phyloP scores from a whole-genome alignment of 2,113 vertebrate species.

The Dromaius novaehollandiae region DNA sequence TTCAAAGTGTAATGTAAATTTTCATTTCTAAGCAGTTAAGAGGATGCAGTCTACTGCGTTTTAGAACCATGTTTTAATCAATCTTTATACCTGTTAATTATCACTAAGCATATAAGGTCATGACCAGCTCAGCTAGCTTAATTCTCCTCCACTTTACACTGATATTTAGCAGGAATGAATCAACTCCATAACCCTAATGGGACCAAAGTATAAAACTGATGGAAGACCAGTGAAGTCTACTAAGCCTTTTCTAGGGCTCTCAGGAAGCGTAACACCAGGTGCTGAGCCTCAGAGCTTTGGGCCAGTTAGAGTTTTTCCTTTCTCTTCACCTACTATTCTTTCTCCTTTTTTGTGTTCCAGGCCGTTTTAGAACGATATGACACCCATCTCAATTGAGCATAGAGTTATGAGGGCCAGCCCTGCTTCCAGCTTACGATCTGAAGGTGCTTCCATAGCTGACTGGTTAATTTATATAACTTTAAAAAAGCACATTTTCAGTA shows the following conservation, averaged over 20 bases:
- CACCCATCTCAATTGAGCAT: not conserved
- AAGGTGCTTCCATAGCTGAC: not conserved
- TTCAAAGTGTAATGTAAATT: not conserved
- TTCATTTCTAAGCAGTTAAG: not conserved
- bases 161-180: not conserved
- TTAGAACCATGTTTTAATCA: not conserved
- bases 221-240: not conserved
- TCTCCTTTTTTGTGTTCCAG: not conserved
- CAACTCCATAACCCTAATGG: not conserved
- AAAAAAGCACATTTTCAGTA: not conserved
- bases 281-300: not conserved
- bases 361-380: not conserved
- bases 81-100: slow-evolving; percentile 21
- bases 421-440: not conserved
- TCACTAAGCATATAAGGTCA: not conserved
- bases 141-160: not conserved
- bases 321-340: not conserved
- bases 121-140: not conserved
- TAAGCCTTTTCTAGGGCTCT: not conserved
- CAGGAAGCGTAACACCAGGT: not conserved
- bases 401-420: not conserved
- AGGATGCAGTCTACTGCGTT: not conserved
- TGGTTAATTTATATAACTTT: not conserved
- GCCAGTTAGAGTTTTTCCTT: not conserved
- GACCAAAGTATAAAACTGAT: not conserved